Conservation (phyloP, 2,113 vertebrate genomes). For the Pyxicephalus adspersus region DNA sequence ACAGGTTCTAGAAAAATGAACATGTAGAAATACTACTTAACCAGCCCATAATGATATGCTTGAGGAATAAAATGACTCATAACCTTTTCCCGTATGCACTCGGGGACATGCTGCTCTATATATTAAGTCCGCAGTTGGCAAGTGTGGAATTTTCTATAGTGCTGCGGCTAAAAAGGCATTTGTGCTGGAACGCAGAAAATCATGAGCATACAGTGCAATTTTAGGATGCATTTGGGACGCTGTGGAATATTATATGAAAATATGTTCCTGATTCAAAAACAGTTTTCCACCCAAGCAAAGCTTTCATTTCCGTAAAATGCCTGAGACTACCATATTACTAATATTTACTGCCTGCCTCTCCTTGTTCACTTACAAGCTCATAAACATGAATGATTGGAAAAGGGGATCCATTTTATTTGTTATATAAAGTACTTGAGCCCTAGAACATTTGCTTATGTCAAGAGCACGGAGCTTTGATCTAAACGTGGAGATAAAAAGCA, state of each 20-base stretch:
- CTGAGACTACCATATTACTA: slow-evolving; percentile 40
- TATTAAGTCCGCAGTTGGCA: slow-evolving; percentile 33
- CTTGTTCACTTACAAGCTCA: slow-evolving; percentile 38
- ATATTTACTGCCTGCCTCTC: slow-evolving; percentile 45
- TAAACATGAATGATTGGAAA: slow-evolving; percentile 45
- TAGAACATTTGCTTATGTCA: slow-evolving; percentile 35
- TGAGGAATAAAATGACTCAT: slow-evolving; percentile 28
- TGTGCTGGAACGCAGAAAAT: slow-evolving; percentile 38
- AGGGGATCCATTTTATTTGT: slow-evolving; percentile 51
- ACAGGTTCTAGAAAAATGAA: slow-evolving; percentile 14
- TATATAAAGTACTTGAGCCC: slow-evolving; percentile 36
- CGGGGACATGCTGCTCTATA: slow-evolving; percentile 21
- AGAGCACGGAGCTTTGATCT: slow-evolving; percentile 5
- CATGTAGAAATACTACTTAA: slow-evolving; percentile 7
- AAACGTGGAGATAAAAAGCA: slow-evolving; percentile 8
- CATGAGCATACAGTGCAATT: slow-evolving; percentile 37
- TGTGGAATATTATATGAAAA: slow-evolving; percentile 50
- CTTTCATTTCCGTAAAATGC: slow-evolving; percentile 47
- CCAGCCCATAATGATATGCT: slow-evolving; percentile 37
- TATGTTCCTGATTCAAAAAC: slow-evolving; percentile 48
- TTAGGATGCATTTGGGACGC: slow-evolving; percentile 49
- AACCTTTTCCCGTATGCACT: slow-evolving; percentile 26
- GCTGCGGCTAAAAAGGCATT: slow-evolving; percentile 4
- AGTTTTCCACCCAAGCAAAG: slow-evolving; percentile 41
- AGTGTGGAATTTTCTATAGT: slow-evolving; percentile 34